A percentile compares a stretch with the other conserved stretches of the same genome.
Evolutionary conservation across 2,888 invertebrate genomes (phyloP).

Genomic region (Lacanobia oleracea): DNA sequence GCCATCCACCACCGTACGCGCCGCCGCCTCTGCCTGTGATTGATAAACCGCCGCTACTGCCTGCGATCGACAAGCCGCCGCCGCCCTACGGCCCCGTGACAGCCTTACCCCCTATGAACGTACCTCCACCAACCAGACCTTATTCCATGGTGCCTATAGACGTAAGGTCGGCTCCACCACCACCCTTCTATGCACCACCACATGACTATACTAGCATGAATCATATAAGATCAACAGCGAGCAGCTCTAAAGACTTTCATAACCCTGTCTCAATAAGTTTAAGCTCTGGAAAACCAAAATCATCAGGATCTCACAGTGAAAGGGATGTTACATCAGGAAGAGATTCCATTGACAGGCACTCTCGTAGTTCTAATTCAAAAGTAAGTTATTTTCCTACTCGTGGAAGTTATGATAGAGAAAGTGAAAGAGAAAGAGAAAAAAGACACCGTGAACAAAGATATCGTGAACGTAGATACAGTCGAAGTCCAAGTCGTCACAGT

Average conservation of each 20-base stretch:
- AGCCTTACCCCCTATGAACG: slow-evolving; percentile 61
- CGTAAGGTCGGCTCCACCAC: slow-evolving; percentile 61
- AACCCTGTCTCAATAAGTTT: slow-evolving; percentile 20
- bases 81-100: slow-evolving; percentile 55
- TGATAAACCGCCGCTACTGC: slow-evolving; percentile 44
- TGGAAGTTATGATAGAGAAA: slow-evolving; percentile 63
- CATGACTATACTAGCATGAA: slow-evolving; percentile 13
- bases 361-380: slow-evolving; percentile 57
- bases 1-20: slow-evolving; percentile 67
- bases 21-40: slow-evolving; percentile 48
- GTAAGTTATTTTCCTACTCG: slow-evolving; percentile 67
- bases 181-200: slow-evolving; percentile 52
- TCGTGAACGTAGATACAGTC: slow-evolving; percentile 68
- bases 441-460: slow-evolving; percentile 66
- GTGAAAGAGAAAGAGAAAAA: slow-evolving; percentile 61
- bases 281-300: slow-evolving; percentile 30
- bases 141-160: slow-evolving; percentile 61
- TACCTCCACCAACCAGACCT: slow-evolving; percentile 68
- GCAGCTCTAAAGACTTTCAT: slow-evolving; percentile 28
- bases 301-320: slow-evolving; percentile 29
- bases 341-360: slow-evolving; percentile 48
- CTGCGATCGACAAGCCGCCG: slow-evolving; percentile 26
- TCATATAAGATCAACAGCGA: background rate
- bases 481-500: slow-evolving; percentile 72
- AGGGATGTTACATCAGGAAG: slow-evolving; percentile 10